Base-by-base conservation (phyloP, 2,113 vertebrate genomes). In the Elaphurus davidianus region DNA sequence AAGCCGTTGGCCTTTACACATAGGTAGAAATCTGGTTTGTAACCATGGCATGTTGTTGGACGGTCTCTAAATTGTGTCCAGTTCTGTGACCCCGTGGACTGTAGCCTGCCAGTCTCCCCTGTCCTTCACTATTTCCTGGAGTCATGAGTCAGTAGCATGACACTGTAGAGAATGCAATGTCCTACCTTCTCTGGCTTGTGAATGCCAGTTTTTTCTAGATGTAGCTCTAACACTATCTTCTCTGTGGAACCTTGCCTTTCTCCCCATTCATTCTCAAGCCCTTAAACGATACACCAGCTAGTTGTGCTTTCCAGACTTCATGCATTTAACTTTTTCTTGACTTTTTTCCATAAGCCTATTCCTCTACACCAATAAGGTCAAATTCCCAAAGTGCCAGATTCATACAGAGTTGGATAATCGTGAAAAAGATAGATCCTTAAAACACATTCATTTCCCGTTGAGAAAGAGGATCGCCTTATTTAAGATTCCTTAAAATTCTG, bases 401-500 rank as follows among this genome's bases (percentile, higher is more conserved):
- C 82, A 71, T 54, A 87, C 11, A 81, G 16, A 92, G 10, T 27
- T 5, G 60, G 11, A 4, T 67, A 67, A 81, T 94, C 6, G 0
- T 43, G 60, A 30, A 90, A 83, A 82, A 45, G n/a, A 83, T 28
- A 52, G 33, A 64, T 10, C 28, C 7, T 87, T 52, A 59, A 23
- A 96, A 83, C 87, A 40, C 62, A 95, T 96, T 87, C 25, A 71
- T 97, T 97, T 97, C 25, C 82, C 96, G 40, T 88, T 88, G 25
- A 81, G 90, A 87, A 74, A 97, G 97, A 86, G 54, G 59, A 97
- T 96, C 95, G 50, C 59, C 54, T 98, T 98, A 93, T 98, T 97
- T 97, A 96, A 92, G 95, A 92, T 97, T 71, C 59, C 90, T 97
- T 96, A 91, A 96, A 97, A 96, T 97, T 97, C 97, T 97, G 60